Conservation (phyloP, 2,888 invertebrate species). For the Trichacis sp. region DNA sequence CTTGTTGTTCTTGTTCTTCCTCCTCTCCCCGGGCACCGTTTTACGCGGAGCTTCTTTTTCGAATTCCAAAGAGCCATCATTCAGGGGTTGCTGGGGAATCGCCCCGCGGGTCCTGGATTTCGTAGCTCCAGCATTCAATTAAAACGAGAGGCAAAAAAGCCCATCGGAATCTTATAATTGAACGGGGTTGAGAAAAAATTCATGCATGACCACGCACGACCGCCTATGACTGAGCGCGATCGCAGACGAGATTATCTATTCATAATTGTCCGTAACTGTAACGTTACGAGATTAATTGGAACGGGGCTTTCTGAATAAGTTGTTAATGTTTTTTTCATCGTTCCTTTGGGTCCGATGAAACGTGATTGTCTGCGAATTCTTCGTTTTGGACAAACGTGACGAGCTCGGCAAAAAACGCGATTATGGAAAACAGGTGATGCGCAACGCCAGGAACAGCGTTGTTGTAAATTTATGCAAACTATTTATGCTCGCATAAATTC, state of each 20-base stretch:
- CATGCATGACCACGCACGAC: background rate
- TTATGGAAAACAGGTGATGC: background rate
- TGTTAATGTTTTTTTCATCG: no score
- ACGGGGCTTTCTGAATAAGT: background rate
- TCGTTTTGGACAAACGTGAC: background rate
- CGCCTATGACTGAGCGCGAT: background rate
- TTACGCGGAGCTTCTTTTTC: constrained; percentile 10
- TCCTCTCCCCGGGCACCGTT: constrained; percentile 10
- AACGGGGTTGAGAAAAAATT: background rate
- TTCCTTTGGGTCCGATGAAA: no score
- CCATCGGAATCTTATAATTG: background rate
- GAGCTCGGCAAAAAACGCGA: background rate
- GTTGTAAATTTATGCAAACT: background rate
- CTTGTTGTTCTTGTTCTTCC: no score
- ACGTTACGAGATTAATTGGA: background rate
- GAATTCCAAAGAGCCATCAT: constrained; percentile 32
- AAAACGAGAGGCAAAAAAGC: background rate
- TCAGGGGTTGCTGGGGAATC: constrained; percentile 2
- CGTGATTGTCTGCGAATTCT: no score
- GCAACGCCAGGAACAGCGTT: no score
- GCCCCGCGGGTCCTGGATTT: background rate
- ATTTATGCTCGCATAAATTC: background rate
- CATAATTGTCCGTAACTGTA: background rate
- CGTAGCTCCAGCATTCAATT: background rate
- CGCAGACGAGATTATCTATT: background rate